Conservation (phyloP, 2,797 vertebrate genomes). For the Pempheris klunzingeri region DNA sequence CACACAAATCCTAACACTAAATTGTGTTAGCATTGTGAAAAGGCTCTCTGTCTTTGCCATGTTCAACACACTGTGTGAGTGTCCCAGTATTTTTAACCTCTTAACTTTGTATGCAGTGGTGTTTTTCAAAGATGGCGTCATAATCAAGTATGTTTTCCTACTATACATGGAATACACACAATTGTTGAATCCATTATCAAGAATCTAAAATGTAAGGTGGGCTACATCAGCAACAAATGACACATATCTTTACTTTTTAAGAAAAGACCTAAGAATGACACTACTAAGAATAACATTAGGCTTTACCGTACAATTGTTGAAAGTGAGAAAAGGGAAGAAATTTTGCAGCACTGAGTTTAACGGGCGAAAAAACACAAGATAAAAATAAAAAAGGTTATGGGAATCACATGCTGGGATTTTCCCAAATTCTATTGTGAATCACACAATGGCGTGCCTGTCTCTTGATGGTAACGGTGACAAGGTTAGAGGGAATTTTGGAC, state of each 20-base stretch:
- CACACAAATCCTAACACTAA: slow-evolving; percentile 24
- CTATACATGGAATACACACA: not conserved
- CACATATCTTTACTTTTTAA: no score
- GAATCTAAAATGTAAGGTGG: not conserved
- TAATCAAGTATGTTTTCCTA: not conserved
- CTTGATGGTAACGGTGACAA: slow-evolving; percentile 48
- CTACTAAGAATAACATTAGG: not conserved
- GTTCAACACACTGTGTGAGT: slow-evolving; percentile 20
- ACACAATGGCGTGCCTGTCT: slow-evolving; percentile 66
- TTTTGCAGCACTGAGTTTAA: not conserved
- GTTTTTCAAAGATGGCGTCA: not conserved
- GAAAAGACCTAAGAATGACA: no score
- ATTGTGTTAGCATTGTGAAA: slow-evolving; percentile 50
- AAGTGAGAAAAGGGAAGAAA: not conserved
- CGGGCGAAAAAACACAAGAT: not conserved
- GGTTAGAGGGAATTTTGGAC: slow-evolving; percentile 63
- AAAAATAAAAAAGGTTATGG: slow-evolving; percentile 54
- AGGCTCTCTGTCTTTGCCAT: slow-evolving; percentile 44
- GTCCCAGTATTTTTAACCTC: slow-evolving; percentile 2
- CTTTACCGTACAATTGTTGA: not conserved
- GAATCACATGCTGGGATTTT: slow-evolving; percentile 63
- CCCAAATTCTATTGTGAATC: slow-evolving; percentile 69
- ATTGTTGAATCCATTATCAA: not conserved
- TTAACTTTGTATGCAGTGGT: slow-evolving; percentile 5
- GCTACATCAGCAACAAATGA: not conserved